A percentile compares a stretch with the other conserved stretches of the same genome.
phyloP scores from a whole-genome alignment of 1,140 invertebrate genomes.

The Drosophila mayri region DNA sequence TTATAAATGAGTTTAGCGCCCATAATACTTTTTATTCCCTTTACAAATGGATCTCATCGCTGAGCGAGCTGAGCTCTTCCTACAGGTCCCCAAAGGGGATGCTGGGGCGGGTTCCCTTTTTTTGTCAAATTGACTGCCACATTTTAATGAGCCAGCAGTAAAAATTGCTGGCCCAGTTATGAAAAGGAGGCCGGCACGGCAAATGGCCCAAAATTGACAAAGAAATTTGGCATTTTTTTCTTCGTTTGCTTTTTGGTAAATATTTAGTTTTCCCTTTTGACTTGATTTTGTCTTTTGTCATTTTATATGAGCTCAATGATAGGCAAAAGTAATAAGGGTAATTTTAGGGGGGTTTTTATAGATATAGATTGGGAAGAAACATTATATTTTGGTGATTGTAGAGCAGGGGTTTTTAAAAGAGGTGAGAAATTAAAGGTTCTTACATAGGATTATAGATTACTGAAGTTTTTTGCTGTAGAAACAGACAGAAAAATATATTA shows the following conservation, averaged over 20 bases:
- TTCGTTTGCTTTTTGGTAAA: conserved; percentile 37
- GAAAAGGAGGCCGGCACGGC: conserved; percentile 33
- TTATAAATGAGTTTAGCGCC: conserved; percentile 83
- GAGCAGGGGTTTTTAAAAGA: background rate
- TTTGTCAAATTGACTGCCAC: conserved; percentile 77
- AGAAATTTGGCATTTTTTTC: conserved; percentile 42
- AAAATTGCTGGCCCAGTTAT: conserved; percentile 70
- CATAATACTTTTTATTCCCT: conserved; percentile 74
- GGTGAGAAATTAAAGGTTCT: background rate
- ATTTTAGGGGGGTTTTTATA: background rate
- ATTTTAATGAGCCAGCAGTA: conserved; percentile 81
- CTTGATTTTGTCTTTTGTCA: conserved; percentile 22
- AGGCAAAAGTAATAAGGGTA: conserved; percentile 12
- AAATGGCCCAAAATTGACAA: conserved; percentile 38
- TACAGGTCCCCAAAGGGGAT: conserved; percentile 35
- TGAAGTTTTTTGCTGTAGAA: background rate
- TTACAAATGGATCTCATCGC: conserved; percentile 32
- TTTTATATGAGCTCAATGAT: conserved; percentile 20
- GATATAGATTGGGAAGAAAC: conserved; percentile 4
- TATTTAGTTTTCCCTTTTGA: conserved; percentile 52
- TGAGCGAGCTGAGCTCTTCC: conserved; percentile 2
- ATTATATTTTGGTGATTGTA: background rate
- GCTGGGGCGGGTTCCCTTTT: conserved; percentile 16
- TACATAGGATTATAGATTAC: no score
- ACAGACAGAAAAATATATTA: background rate